These are phyloP conservation scores for Axinella damicornis DNA, from an alignment of 37 sponge, comb jelly and placozoan genomes.

Conservation along the genomic window DNA sequence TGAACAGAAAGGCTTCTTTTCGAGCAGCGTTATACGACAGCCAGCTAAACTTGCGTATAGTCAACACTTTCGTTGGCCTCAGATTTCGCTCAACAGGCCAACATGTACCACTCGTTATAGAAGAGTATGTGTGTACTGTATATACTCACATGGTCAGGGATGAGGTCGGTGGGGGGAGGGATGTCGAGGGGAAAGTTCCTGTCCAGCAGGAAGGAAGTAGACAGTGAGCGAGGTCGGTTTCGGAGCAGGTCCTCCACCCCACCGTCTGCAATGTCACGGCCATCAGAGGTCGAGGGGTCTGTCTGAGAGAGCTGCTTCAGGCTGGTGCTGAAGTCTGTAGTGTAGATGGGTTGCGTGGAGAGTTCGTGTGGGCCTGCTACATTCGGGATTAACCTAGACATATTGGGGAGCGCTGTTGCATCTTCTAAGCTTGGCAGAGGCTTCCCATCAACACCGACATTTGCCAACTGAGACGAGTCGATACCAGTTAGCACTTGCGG, in stretches of 20 bases:
- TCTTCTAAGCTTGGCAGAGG: background rate
- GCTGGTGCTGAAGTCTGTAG: background rate
- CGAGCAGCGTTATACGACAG: no score
- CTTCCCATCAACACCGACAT: background rate
- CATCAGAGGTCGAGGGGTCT: background rate
- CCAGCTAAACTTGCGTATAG: no score
- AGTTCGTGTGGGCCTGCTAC: no score
- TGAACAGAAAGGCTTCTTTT: no score
- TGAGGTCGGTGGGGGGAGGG: slow-evolving; percentile 54
- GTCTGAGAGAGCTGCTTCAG: background rate
- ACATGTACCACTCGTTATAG: background rate
- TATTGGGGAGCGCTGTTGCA: background rate
- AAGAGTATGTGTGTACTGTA: background rate
- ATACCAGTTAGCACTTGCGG: background rate
- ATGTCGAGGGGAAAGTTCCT: slow-evolving; percentile 62
- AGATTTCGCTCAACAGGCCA: no score
- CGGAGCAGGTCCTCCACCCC: slow-evolving; percentile 3
- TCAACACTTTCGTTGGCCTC: no score
- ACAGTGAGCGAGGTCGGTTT: slow-evolving; percentile 2
- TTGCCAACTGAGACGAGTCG: background rate
- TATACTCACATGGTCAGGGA: slow-evolving; percentile 42
- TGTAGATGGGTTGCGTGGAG: background rate
- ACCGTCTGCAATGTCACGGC: background rate
- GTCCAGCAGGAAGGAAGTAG: slow-evolving; percentile 44
- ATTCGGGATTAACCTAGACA: no score